A percentile compares a stretch with the other conserved stretches of the same genome.
Evolutionary conservation across 2,113 vertebrate species (phyloP).

Genomic region (Callipepla californica): DNA sequence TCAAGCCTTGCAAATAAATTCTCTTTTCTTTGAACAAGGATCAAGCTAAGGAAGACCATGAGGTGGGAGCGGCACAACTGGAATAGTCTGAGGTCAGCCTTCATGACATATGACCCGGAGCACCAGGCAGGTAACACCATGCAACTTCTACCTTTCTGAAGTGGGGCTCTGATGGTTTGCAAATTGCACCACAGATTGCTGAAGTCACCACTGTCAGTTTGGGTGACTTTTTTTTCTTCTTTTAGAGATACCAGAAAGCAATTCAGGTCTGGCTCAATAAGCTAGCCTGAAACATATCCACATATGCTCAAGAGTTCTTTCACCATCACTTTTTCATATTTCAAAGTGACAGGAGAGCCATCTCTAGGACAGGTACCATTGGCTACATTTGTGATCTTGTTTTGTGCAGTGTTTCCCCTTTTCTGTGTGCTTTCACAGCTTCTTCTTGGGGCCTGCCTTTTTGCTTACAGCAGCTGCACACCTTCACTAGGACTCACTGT

Average conservation of each 20-base stretch:
- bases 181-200: background rate
- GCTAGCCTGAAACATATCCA: background rate
- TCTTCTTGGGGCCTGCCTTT: background rate
- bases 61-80: background rate
- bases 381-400: background rate
- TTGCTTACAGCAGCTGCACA: background rate
- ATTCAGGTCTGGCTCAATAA: background rate
- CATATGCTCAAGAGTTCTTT: background rate
- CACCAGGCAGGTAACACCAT: background rate
- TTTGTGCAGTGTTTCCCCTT: background rate
- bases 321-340: background rate
- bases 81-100: background rate
- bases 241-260: background rate
- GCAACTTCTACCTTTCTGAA: background rate
- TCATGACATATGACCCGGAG: background rate
- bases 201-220: background rate
- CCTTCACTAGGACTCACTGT: fast-evolving
- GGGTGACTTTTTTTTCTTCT: background rate
- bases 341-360: background rate
- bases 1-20: background rate
- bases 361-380: background rate
- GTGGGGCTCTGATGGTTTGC: background rate
- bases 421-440: fast-evolving
- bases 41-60: background rate
- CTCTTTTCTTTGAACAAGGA: background rate